Percentiles rank a stretch among this genome's conserved stretches.
Conservation (phyloP, 2,797 vertebrate genomes). For the Trachurus trachurus region DNA sequence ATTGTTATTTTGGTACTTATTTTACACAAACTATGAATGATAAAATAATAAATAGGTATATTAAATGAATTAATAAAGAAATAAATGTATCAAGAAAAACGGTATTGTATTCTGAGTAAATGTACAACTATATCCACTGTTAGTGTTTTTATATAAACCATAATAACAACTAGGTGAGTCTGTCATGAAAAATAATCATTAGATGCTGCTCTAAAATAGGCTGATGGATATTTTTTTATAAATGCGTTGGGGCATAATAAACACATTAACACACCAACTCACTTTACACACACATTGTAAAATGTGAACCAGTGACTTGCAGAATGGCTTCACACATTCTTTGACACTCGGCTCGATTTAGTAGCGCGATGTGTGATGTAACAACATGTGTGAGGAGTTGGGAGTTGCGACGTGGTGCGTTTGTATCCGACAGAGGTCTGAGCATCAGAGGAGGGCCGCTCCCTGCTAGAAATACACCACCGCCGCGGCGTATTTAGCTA, state of each 20-base stretch:
- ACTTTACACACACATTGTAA: slow-evolving; percentile 9
- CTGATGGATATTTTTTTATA: neutral
- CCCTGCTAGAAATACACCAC: slow-evolving; percentile 45
- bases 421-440: slow-evolving; percentile 1
- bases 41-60: no score
- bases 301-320: slow-evolving; percentile 18
- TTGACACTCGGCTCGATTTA: slow-evolving; percentile 29
- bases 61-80: no score
- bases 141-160: neutral
- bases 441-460: slow-evolving; percentile 32
- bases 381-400: slow-evolving; percentile 46
- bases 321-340: slow-evolving; percentile 53
- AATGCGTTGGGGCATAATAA: neutral
- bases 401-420: slow-evolving; percentile 20
- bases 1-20: neutral
- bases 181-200: neutral
- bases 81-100: no score
- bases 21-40: neutral
- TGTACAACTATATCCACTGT: no score
- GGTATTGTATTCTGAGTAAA: no score
- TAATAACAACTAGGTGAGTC: neutral
- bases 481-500: slow-evolving; percentile 31
- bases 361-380: slow-evolving; percentile 38
- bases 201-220: neutral
- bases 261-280: slow-evolving; percentile 5